Conservation (phyloP, 2,888 invertebrate genomes). For the Trachelus iudaicus region DNA sequence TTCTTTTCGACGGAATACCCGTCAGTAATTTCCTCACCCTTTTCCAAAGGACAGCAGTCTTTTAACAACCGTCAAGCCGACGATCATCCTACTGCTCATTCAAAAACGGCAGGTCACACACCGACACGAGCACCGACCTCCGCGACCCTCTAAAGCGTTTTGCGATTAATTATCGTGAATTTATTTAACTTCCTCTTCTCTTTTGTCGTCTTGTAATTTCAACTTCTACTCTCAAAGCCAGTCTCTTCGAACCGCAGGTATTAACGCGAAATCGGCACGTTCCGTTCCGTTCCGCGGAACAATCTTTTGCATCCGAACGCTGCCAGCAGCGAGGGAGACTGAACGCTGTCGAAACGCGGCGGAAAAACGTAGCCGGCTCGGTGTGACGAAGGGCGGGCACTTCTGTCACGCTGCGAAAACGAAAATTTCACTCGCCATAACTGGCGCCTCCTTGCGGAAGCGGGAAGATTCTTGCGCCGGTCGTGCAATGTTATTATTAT, state of each 20-base stretch:
- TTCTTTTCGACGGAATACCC: conserved; percentile 13
- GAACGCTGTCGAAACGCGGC: conserved; percentile 37
- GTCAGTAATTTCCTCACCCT: neutral
- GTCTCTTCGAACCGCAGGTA: no score
- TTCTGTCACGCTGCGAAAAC: conserved; percentile 43
- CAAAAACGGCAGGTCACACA: no score
- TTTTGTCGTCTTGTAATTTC: no score
- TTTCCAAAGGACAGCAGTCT: neutral
- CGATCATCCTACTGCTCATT: neutral
- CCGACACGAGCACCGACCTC: no score
- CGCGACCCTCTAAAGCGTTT: no score
- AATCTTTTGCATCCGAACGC: conserved; percentile 46
- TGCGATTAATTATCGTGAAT: no score
- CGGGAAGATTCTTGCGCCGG: conserved; percentile 18
- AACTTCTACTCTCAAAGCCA: no score
- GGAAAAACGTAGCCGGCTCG: conserved; percentile 31
- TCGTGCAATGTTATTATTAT: neutral
- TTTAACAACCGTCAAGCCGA: neutral
- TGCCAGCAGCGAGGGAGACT: conserved; percentile 60
- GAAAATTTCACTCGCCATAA: conserved; percentile 38
- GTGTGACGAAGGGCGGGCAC: conserved; percentile 22
- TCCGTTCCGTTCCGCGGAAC: no score
- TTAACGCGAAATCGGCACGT: no score
- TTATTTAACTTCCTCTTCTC: no score
- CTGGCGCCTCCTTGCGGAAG: conserved; percentile 49